phyloP scores from a whole-genome alignment of 2,888 invertebrate genomes.

The Merodon equestris region DNA sequence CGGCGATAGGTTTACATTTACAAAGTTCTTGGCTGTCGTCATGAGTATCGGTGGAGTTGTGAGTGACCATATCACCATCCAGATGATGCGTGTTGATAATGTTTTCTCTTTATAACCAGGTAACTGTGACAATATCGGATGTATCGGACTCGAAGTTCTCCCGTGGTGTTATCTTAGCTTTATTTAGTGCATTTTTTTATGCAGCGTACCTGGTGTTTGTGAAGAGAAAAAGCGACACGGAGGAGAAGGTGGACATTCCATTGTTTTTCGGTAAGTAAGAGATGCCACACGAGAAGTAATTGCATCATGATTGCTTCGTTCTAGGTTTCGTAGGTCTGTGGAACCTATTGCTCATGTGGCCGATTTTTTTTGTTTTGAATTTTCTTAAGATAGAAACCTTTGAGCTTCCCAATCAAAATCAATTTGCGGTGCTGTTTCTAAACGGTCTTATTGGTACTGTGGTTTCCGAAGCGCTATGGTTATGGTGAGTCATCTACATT shows the following conservation, averaged over 20 bases:
- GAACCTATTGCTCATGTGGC: constrained; percentile 93
- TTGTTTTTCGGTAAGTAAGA: constrained; percentile 91
- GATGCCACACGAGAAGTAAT: no score
- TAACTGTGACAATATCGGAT: constrained; percentile 88
- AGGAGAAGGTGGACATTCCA: constrained; percentile 96
- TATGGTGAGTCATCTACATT: constrained; percentile 83
- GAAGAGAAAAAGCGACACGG: constrained; percentile 91
- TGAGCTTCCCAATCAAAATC: constrained; percentile 89
- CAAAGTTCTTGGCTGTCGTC: constrained; percentile 89
- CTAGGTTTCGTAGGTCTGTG: constrained; percentile 96
- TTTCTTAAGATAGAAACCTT: constrained; percentile 90
- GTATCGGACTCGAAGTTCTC: constrained; percentile 85
- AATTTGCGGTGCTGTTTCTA: constrained; percentile 88
- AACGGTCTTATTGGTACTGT: constrained; percentile 95
- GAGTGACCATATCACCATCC: constrained; percentile 78
- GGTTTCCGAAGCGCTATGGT: constrained; percentile 94
- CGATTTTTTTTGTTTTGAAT: constrained; percentile 92
- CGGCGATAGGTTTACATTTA: constrained; percentile 90
- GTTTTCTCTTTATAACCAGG: constrained; percentile 79
- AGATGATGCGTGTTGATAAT: constrained; percentile 2
- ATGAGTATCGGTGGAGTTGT: constrained; percentile 90
- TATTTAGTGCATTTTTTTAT: constrained; percentile 93
- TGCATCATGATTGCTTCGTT: not conserved
- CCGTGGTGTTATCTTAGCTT: constrained; percentile 88
- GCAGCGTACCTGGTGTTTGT: constrained; percentile 94